These are phyloP conservation scores for Drosophila subsilvestris DNA, from an alignment of 2,888 invertebrate genomes.

Conservation along the genomic window DNA sequence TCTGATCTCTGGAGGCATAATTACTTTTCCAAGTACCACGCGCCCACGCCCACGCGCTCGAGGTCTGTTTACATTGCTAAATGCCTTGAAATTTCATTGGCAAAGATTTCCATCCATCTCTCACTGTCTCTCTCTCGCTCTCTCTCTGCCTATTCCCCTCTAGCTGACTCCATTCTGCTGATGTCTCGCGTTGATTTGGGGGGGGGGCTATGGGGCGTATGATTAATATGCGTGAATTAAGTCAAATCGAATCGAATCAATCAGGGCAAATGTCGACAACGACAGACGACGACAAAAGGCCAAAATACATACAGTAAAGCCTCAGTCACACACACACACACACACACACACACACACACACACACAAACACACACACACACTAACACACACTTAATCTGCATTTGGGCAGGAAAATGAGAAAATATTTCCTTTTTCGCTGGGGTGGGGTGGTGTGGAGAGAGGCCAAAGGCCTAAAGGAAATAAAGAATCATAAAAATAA, in stretches of 20 bases:
- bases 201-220: conserved; percentile 61
- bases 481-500: conserved; percentile 21
- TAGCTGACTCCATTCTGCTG: conserved; percentile 47
- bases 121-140: background rate
- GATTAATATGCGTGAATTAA: conserved; percentile 79
- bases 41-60: conserved; percentile 31
- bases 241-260: conserved; percentile 78
- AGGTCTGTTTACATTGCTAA: conserved; percentile 57
- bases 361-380: conserved; percentile 43
- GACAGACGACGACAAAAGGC: conserved; percentile 23
- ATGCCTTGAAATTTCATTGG: conserved; percentile 45
- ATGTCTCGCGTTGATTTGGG: conserved; percentile 9
- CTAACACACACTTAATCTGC: conserved; percentile 55
- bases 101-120: conserved; percentile 22
- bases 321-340: conserved; percentile 34
- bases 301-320: conserved; percentile 10
- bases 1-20: conserved; percentile 65
- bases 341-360: conserved; percentile 39
- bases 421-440: conserved; percentile 42
- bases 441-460: background rate
- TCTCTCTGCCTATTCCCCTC: conserved; percentile 5
- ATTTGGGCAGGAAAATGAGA: conserved; percentile 50
- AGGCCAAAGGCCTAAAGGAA: conserved; percentile 15
- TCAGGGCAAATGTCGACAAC: conserved; percentile 66
- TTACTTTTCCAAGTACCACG: conserved; percentile 59